These are phyloP conservation scores for Tenthredo scrophulariae DNA, from an alignment of 2,888 invertebrate species.

Conservation along the genomic window DNA sequence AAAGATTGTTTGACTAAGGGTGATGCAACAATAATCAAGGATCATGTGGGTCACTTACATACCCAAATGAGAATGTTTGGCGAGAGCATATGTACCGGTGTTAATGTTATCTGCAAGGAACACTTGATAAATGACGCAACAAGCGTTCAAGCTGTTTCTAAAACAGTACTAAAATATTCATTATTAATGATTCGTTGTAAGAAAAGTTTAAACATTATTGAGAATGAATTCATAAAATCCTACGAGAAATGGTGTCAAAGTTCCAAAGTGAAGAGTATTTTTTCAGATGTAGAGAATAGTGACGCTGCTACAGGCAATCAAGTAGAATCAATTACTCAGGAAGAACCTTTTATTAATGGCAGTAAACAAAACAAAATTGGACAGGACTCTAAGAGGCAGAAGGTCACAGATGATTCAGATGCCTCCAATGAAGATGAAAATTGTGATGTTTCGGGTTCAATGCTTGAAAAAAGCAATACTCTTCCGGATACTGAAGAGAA, in stretches of 20 bases:
- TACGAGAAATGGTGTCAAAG: conserved; percentile 61
- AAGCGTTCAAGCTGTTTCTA: conserved; percentile 56
- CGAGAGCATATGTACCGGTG: neutral
- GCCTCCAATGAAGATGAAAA: conserved; percentile 4
- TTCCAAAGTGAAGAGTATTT: neutral
- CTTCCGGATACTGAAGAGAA: neutral
- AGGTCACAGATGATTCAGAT: neutral
- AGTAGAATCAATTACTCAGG: neutral
- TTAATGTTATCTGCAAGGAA: conserved; percentile 43
- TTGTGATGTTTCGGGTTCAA: neutral
- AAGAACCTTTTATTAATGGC: neutral
- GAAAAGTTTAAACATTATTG: conserved; percentile 53
- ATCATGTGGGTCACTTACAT: conserved; percentile 46
- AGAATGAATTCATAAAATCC: conserved; percentile 60
- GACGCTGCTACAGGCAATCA: neutral
- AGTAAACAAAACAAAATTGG: neutral
- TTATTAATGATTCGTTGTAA: conserved; percentile 58
- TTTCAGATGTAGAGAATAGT: neutral
- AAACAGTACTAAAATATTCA: conserved; percentile 59
- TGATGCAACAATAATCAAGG: conserved; percentile 48
- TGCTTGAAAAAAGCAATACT: neutral
- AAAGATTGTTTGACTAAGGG: conserved; percentile 53
- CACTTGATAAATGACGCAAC: conserved; percentile 58
- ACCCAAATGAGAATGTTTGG: conserved; percentile 58
- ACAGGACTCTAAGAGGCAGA: neutral